Evolutionary conservation across 2,888 invertebrate species (phyloP), one percentile per base, ranked within the genome.

Genomic region (Parascotia fuliginaria): DNA sequence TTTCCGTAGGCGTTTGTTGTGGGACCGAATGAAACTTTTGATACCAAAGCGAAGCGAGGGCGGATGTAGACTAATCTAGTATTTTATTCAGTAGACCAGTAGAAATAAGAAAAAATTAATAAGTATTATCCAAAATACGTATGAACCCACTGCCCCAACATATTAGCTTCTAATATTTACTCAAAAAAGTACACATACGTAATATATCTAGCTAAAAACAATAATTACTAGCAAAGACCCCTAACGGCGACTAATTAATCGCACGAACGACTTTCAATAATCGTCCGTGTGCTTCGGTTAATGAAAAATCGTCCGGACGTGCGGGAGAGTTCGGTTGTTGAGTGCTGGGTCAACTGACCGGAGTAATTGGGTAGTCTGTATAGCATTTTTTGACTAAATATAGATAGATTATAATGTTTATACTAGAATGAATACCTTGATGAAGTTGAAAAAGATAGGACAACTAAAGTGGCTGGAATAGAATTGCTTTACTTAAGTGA

Each of bases 241-340:
- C 77, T 44, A 44, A 16, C 44, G 79, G 84, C 85, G 84, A 87
- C 89, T 88, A 87, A 90, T 90, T 90, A 85, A 67, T 77, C 89
- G 88, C 82, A 70, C 77, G 85, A 83, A 64, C 79, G 77, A 77
- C 60, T 83, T 81, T 84, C 86, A 87, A 87, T 88, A 81, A 80
- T 78, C 81, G 64, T 52, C 69, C 72, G 55, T 43, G 53, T 78
- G 79, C 78, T 77, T 66, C 74, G 78, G 81, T 85, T 87, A 83
- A 87, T 89, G 89, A 89, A 89, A 90, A 90, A 89, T 89, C 77
- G 80, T 51, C 80, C 83, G 88, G 84, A 88, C 54, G 70, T 74
- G 55, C 66, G 71, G 64, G 69, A 70, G 74, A 74, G 68, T 69
- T 67, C 68, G 22, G 28, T 39, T 29, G 27, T 28, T 7, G 40